These are phyloP conservation scores for Anabas testudineus DNA, from an alignment of 2,797 vertebrate species.

Conservation along the genomic window DNA sequence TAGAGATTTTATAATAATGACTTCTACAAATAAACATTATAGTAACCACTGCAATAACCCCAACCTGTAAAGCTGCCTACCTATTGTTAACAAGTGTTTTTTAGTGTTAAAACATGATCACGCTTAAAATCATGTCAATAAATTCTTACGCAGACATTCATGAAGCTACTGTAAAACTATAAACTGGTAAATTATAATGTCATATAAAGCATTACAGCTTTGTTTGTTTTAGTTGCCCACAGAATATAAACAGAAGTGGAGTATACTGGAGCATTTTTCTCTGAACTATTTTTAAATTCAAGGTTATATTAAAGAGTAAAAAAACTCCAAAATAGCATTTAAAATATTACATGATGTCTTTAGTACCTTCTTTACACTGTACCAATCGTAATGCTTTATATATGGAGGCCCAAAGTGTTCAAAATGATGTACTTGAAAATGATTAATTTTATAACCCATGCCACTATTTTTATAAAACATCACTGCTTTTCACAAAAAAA, in stretches of 20 bases:
- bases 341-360: not conserved
- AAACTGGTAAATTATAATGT: conserved; percentile 3
- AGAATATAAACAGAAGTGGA: not conserved
- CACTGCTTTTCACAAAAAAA: not conserved
- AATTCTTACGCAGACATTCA: conserved; percentile 3
- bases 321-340: not conserved
- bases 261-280: not conserved
- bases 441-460: not conserved
- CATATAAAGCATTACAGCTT: not conserved
- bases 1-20: conserved; percentile 56
- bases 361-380: not conserved
- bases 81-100: conserved; percentile 13
- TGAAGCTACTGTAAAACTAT: not conserved
- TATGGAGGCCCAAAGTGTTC: not conserved
- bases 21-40: conserved; percentile 40
- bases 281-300: too few relatives aligned
- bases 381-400: not conserved
- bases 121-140: not conserved
- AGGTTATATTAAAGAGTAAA: not conserved
- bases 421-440: not conserved
- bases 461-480: too few relatives aligned
- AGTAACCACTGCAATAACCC: conserved; percentile 43
- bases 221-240: conserved; percentile 1
- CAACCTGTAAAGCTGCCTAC: conserved; percentile 39
- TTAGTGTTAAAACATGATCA: conserved; percentile 17